Percentiles rank a stretch among this genome's conserved stretches.
Evolutionary conservation across 2,797 vertebrate genomes (phyloP).

Genomic region (Nyctibius grandis): DNA sequence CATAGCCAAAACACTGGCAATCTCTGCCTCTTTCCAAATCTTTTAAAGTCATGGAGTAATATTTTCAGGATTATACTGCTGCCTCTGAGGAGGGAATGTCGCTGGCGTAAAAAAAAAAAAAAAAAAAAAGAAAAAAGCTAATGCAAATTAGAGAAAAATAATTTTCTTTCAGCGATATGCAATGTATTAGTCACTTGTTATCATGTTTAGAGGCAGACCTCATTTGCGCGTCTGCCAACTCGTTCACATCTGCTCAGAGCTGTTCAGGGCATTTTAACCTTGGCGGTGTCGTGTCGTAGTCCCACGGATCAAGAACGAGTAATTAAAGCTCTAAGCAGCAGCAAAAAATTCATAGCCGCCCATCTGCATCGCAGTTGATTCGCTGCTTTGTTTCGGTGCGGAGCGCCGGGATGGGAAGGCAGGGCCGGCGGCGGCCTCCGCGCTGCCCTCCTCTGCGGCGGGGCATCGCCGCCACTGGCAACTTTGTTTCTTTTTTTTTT

Average conservation of each 20-base stretch:
- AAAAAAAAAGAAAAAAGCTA: constrained; percentile 36
- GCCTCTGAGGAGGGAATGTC: constrained; percentile 66
- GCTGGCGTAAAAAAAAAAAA: constrained; percentile 28
- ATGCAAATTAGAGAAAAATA: constrained; percentile 83
- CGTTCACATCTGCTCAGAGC: constrained; percentile 79
- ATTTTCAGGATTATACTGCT: constrained; percentile 75
- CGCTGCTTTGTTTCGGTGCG: constrained; percentile 62
- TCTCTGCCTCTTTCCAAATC: constrained; percentile 72
- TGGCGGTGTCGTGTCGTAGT: constrained; percentile 76
- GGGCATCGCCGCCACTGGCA: background rate
- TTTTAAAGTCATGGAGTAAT: constrained; percentile 73
- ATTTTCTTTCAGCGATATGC: constrained; percentile 82
- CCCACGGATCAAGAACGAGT: constrained; percentile 78
- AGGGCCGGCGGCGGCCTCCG: background rate
- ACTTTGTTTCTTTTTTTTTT: background rate
- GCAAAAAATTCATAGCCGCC: constrained; percentile 70
- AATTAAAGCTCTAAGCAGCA: constrained; percentile 78
- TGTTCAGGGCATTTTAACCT: constrained; percentile 82
- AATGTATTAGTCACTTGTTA: constrained; percentile 84
- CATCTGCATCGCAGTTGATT: constrained; percentile 59
- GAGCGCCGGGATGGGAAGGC: constrained; percentile 51
- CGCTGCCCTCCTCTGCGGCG: background rate
- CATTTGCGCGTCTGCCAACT: constrained; percentile 82
- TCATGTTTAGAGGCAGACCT: constrained; percentile 80
- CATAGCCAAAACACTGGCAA: constrained; percentile 75